Percentiles rank a stretch among this genome's conserved stretches.
Conservation (phyloP, 2,797 vertebrate genomes). For the Emys orbicularis region DNA sequence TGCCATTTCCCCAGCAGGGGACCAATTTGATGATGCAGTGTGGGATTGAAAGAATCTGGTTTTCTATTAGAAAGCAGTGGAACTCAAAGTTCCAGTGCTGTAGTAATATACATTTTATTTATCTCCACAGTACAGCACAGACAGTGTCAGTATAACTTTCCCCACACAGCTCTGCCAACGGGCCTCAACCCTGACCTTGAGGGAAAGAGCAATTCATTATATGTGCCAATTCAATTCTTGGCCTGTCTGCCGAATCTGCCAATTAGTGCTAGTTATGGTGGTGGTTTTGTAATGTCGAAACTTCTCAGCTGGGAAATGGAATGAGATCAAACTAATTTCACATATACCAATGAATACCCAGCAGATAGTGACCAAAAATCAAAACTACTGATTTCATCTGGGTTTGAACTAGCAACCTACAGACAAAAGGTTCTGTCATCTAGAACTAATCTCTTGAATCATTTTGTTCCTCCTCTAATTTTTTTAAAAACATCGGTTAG, state of each 20-base stretch:
- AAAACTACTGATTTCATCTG: background rate
- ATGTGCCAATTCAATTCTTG: background rate
- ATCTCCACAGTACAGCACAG: background rate
- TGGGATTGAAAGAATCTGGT: background rate
- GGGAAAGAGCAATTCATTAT: background rate
- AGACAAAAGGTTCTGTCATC: background rate
- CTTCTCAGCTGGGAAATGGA: background rate
- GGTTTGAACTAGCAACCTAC: background rate
- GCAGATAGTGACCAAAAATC: background rate
- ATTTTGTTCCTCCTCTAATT: background rate
- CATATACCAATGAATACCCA: background rate
- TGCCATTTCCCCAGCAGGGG: background rate
- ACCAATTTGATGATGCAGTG: background rate
- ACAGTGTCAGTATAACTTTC: background rate
- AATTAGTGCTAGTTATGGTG: background rate
- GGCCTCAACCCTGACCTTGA: background rate
- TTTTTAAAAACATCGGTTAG: background rate
- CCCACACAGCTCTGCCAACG: background rate
- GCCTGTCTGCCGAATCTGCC: background rate
- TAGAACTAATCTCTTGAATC: background rate
- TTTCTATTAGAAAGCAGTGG: background rate
- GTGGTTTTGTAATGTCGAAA: background rate
- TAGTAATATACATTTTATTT: background rate
- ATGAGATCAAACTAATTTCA: background rate
- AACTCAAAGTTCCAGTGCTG: background rate